Base-by-base conservation (phyloP, 2,113 vertebrate genomes). In the Grantiella picta region DNA sequence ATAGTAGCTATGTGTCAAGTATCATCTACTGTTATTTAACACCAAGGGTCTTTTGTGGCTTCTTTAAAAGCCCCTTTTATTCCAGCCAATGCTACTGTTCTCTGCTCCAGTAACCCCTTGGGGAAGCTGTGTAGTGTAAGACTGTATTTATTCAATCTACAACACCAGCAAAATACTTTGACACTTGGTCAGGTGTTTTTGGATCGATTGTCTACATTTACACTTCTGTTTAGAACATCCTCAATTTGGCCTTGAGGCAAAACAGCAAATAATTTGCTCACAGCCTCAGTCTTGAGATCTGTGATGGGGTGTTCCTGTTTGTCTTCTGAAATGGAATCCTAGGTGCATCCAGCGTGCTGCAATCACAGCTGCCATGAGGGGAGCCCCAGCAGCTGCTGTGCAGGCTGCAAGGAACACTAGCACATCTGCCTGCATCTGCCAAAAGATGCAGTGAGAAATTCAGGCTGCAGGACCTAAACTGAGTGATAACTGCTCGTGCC, bases 151-250 rank as follows among this genome's bases (percentile, higher is more conserved):
- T 72, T 65, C 66, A 71, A 54, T 35, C 45, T 92, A 57, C 50
- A 77, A 65, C 60, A 81, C 42, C 33, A 72, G 44, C 66, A 93
- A 85, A 85, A 80, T 60, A 61, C 49, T 88, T 90, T 86, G 83
- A 80, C 71, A 82, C 86, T 88, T 89, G 71, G 50, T 72, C 86
- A 88, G 36, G 40, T 91, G 66, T 80, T 73, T 91, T 80, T 83
- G 77, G n/a, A 83, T 81, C 56, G 53, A 72, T 89, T 86, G 64
- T 50, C 40, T 81, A 49, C 68, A 57, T 89, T 77, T 87, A 57
- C 13, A 31, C 13, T 73, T 16, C 59, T 81, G 45, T 73, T 93
- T 70, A 91, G 47, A 84, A 31, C 69, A 91, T 57, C n/a, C 60
- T 70, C 59, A 53, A 35, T 83, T 83, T 81, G 77, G 40, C 77